Evolutionary conservation across 1,140 invertebrate species (phyloP), one percentile per base, ranked within the genome.

Genomic region (Cydia pomonella): DNA sequence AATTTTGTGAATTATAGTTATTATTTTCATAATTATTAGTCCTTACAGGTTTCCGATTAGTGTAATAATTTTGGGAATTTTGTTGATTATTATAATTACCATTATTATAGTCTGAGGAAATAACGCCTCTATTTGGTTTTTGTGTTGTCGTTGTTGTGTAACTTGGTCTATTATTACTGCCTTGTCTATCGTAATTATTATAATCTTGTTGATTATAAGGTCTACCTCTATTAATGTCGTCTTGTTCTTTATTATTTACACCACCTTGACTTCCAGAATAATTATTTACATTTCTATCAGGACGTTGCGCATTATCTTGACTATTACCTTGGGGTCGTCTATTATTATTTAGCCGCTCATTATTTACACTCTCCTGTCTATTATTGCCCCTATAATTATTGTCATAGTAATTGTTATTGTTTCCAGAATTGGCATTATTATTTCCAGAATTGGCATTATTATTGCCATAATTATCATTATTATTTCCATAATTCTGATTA

Each of bases 231-330:
- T 69, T 21, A 33, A 41, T 41, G 9, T 69, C 27, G 21, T 63
- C 13, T 4, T 29, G 23, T 33, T 29, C 6, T 18, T 33, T 27
- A 69, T 69, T 33, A 69, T 69, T 33, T 3, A 3, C 18, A 69
- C 27, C 29, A 66, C 9, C 6, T 69, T 69, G 64, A 41, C 29
- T 12, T 33, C 29, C 16, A 13, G 64, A 18, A 10, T 29, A 27
- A 66, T 41, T 18, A 69, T 69, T 69, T 33, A 69, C 64, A 69
- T 69, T 69, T 10, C 18, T 69, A 33, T 69, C 29, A n/a, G 27
- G 27, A 69, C 29, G 16, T 10, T 21, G 12, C 10, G 4, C 64
- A 69, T 69, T 38, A 69, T 69, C 29, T 16, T 29, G 23, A 64
- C n/a, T 63, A 63, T 33, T 64, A 64, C 25, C 63, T 29, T 27